Evolutionary conservation across 2,888 invertebrate genomes (phyloP), one percentile per base, ranked within the genome.

Genomic region (Orthosia cruda): DNA sequence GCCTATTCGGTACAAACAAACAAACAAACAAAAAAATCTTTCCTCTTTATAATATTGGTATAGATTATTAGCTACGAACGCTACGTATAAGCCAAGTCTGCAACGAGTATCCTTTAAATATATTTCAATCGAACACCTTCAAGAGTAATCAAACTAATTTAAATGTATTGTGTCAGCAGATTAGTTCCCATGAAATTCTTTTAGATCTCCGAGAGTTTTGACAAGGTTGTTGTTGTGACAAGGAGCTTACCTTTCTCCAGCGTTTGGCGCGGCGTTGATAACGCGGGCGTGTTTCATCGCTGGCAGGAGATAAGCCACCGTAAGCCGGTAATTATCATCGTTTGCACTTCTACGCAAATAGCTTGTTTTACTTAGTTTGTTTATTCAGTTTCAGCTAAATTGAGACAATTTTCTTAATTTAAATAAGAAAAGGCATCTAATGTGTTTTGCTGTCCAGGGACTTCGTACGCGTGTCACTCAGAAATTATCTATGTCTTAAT

Each of bases 311-410:
- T 84, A 87, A 85, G 71, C 68, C 67, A 18, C 55, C 45, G 26
- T 81, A 64, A 77, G 66, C 54, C 71, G 71, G 82, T 75, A 81
- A 87, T 87, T 81, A 75, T 74, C 71, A 49, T 73, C 71, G 65
- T 84, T 87, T 77, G 58, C 68, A 81, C 76, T 75, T 68, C 54
- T 23, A 67, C 45, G 61, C 52, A 65, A 81, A 80, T 54, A 65
- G 11, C 65, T 66, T 13, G 20, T 52, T 81, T 71, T 73, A 61
- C 61, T 71, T 57, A 74, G 26, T 76, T 76, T 65, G 63, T 66
- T 58, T 73, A 68, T 65, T 61, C 20, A 45, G 18, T 68, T 64
- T 64, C 23, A 71, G 50, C 63, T 26, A 72, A 67, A 79, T 79
- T 68, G 13, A 65, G 13, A 47, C 7, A 49, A 54, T 73, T 68